These are phyloP conservation scores for Tretioscincus oriximinensis DNA, from an alignment of 2,113 vertebrate genomes.

Conservation along the genomic window DNA sequence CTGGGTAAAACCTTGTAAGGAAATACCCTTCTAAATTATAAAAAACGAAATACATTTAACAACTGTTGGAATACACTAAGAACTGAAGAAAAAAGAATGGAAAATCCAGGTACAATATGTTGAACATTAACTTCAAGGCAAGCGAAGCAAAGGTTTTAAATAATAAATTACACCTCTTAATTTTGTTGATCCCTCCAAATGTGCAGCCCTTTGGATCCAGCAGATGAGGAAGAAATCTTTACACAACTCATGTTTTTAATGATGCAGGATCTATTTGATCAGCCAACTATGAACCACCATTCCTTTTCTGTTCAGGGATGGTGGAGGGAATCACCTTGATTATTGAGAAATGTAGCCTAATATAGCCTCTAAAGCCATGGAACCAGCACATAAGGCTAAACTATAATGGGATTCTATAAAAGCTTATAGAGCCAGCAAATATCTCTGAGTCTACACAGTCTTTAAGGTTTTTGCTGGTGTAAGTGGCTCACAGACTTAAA, in stretches of 20 bases:
- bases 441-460: background rate
- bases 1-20: conserved; percentile 63
- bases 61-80: conserved; percentile 66
- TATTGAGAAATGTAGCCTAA: background rate
- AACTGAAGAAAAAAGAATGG: conserved; percentile 23
- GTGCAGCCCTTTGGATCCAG: conserved; percentile 61
- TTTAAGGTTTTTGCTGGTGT: background rate
- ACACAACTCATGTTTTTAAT: conserved; percentile 49
- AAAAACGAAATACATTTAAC: conserved; percentile 68
- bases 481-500: background rate
- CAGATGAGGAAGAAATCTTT: conserved; percentile 38
- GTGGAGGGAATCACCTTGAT: background rate
- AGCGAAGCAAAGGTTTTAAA: conserved; percentile 70
- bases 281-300: conserved; percentile 36
- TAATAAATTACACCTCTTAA: conserved; percentile 66
- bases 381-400: background rate
- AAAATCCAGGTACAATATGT: conserved; percentile 67
- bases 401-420: conserved; percentile 13
- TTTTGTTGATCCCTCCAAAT: conserved; percentile 67
- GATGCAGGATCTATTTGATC: conserved; percentile 39
- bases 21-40: conserved; percentile 72
- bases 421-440: background rate
- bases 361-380: background rate
- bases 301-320: background rate
- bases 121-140: conserved; percentile 74